These are phyloP conservation scores for Tachypleus tridentatus DNA, from an alignment of 1,140 invertebrate species.

Conservation along the genomic window DNA sequence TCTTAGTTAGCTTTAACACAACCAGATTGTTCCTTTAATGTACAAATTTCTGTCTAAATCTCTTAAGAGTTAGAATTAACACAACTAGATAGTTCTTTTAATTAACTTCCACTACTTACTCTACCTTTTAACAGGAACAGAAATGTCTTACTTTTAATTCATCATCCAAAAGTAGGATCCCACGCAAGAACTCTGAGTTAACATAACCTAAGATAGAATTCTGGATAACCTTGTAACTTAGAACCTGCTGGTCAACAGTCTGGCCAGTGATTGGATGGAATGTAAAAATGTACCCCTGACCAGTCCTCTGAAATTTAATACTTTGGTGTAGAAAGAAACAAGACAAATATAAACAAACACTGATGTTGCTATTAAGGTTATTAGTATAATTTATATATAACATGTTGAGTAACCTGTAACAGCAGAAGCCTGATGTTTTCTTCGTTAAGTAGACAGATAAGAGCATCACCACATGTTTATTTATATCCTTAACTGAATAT, in stretches of 20 bases:
- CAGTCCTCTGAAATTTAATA: conserved; percentile 43
- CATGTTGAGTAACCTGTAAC: too few relatives aligned
- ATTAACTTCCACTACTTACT: not conserved
- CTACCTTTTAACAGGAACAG: not conserved
- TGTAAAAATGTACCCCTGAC: conserved; percentile 57
- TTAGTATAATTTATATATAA: conserved; percentile 13
- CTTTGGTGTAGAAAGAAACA: too few relatives aligned
- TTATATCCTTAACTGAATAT: too few relatives aligned
- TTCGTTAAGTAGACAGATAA: too few relatives aligned
- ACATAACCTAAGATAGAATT: conserved; percentile 49
- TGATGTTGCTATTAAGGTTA: conserved; percentile 3
- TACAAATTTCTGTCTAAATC: too few relatives aligned
- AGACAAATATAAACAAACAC: too few relatives aligned
- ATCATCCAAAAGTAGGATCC: conserved; percentile 62
- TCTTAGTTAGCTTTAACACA: too few relatives aligned
- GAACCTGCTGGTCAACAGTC: conserved; percentile 42
- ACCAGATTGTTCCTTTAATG: too few relatives aligned
- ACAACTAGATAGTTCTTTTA: too few relatives aligned
- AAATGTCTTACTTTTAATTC: conserved; percentile 42
- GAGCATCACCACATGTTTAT: too few relatives aligned
- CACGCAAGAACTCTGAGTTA: conserved; percentile 55
- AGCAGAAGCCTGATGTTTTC: too few relatives aligned
- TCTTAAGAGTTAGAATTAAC: too few relatives aligned
- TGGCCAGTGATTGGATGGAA: conserved; percentile 78
- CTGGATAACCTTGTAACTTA: conserved; percentile 62